These are phyloP conservation scores for Heterocephalus glaber DNA, from an alignment of 2,113 vertebrate species.

Conservation along the genomic window DNA sequence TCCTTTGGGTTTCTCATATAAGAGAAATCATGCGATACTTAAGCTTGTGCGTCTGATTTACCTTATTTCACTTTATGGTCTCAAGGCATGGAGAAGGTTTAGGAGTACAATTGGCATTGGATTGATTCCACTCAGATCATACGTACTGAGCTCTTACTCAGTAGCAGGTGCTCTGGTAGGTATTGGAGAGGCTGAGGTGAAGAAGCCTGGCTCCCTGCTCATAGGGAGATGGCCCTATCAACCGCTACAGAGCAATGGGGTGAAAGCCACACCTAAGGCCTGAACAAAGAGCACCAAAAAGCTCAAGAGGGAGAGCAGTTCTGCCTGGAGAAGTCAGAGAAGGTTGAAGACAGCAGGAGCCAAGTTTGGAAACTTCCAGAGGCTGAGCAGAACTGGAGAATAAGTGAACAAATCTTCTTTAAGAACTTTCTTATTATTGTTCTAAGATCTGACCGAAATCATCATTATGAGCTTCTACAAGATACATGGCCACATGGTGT, in stretches of 20 bases:
- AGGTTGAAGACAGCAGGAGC: constrained; percentile 5
- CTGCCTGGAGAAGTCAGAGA: neutral
- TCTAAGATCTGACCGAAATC: constrained; percentile 70
- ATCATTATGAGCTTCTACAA: constrained; percentile 56
- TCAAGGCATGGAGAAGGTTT: neutral
- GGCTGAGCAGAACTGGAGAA: neutral
- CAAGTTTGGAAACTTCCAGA: constrained; percentile 16
- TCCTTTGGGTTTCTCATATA: neutral
- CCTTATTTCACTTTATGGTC: neutral
- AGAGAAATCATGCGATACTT: neutral
- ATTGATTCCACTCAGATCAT: neutral
- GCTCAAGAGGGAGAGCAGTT: neutral
- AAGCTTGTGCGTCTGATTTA: neutral
- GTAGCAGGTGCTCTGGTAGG: neutral
- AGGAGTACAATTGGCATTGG: neutral
- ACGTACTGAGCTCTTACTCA: neutral
- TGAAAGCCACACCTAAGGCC: neutral
- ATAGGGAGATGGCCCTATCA: neutral
- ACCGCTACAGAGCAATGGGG: neutral
- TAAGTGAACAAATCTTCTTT: constrained; percentile 56
- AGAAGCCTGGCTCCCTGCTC: neutral
- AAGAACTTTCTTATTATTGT: constrained; percentile 62
- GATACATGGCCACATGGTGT: constrained; percentile 61
- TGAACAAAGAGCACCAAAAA: neutral
- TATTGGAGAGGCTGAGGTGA: neutral